phyloP scores from a whole-genome alignment of 2,113 vertebrate genomes.

The Cinclus mexicanus region DNA sequence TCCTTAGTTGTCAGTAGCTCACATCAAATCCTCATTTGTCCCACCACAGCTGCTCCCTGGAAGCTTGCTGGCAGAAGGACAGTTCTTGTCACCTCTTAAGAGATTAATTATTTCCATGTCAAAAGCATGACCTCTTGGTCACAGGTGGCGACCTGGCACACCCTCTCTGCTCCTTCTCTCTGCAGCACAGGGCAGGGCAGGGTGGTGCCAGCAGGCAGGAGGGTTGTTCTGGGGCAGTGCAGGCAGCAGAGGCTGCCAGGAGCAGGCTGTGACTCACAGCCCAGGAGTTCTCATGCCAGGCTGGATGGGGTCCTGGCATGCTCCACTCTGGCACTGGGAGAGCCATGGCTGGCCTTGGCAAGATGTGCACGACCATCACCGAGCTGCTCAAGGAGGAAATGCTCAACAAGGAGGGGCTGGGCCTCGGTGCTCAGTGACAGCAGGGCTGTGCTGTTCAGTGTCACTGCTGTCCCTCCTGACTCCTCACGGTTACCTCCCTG shows the following conservation, averaged over 20 bases:
- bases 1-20: not conserved
- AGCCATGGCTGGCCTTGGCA: not conserved
- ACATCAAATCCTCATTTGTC: not conserved
- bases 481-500: not conserved
- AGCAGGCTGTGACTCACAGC: constrained; percentile 13
- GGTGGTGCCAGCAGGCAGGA: not conserved
- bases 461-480: not conserved
- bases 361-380: not conserved
- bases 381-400: not conserved
- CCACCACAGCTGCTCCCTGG: not conserved
- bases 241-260: not conserved
- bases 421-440: not conserved
- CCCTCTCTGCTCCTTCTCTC: not conserved
- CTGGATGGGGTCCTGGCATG: not conserved
- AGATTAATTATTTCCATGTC: not conserved
- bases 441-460: not conserved
- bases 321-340: not conserved
- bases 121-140: not conserved
- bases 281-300: not conserved
- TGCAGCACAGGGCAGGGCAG: not conserved
- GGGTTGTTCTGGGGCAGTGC: constrained; percentile 15
- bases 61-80: not conserved
- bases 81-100: not conserved
- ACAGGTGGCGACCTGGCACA: not conserved
- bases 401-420: not conserved